Base-by-base conservation (phyloP, 2,113 vertebrate species). In the Tricholaema leucomelas region DNA sequence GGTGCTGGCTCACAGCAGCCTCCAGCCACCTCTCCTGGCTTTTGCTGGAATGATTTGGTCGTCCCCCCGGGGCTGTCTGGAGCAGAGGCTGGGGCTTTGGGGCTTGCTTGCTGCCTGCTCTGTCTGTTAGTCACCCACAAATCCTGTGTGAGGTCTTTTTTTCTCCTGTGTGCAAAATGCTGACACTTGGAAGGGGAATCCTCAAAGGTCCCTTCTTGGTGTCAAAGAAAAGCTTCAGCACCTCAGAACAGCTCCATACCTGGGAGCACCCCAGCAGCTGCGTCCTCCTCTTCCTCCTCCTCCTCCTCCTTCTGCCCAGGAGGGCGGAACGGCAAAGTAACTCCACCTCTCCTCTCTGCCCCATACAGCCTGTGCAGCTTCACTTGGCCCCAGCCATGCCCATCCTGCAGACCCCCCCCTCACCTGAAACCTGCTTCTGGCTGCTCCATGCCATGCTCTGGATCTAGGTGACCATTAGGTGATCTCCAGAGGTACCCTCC, bases 1-100 rank as follows among this genome's bases (percentile, higher is more conserved):
- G 0, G 5, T 0, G 0, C 0, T 42, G 31, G 35, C 46, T 35
- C 6, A 0, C 33, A 9, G 54, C 15, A 15, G 21, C 3, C 35
- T 71, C 8, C 2, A 0, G 56, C 10, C 56, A 21, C 28, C n/a
- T 46, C 69, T 50, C 36, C 50, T 60, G 27, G 40, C 23, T 84
- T 63, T 48, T n/a, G 35, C 40, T 40, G 6, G 25, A 35, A 38
- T 9, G 42, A 19, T 81, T 36, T 66, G 46, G 69, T 59, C 91
- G n/a, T n/a, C 30, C 20, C 30, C 23, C 24, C 31, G 4, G 67
- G 67, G 76, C 44, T 70, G 0, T 21, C 35, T 24, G 64, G 36
- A 59, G 86, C 60, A 59, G 55, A 50, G 67, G 6, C 6, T 1
- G 3, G 3, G 24, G 48, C 8, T 56, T 33, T 25, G 42, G 35